Conservation (phyloP, 1,140 invertebrate species). For the Onthophagus taurus region DNA sequence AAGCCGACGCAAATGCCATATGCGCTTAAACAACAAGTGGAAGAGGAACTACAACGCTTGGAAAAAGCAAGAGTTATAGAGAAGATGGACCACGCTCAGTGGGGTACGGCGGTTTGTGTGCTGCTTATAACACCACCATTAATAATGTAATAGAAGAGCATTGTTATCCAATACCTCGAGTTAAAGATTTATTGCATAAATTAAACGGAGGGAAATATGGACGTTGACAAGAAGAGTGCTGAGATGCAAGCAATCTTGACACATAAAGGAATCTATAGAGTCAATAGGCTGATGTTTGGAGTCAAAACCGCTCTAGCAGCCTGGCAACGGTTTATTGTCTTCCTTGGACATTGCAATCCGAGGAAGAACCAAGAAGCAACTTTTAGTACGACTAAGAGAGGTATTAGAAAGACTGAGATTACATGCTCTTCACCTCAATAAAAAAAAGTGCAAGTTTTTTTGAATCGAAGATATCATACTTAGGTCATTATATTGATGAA, state of each 20-base stretch:
- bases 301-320: too few species aligned
- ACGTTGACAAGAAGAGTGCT: slow-evolving; percentile 24
- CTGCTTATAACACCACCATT: slow-evolving; percentile 5
- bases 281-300: too few species aligned
- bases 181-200: slow-evolving; percentile 15
- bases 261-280: too few species aligned
- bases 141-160: slow-evolving; percentile 10
- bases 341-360: too few species aligned
- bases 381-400: too few species aligned
- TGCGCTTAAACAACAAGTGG: slow-evolving; percentile 21
- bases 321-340: too few species aligned
- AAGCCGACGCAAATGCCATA: slow-evolving; percentile 22
- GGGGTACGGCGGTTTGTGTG: slow-evolving; percentile 13
- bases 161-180: slow-evolving; percentile 8
- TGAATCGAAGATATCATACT: too few species aligned
- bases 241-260: slow-evolving; percentile 29
- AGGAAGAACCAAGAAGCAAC: too few species aligned
- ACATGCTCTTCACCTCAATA: too few species aligned
- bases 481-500: too few species aligned
- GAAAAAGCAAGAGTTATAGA: slow-evolving; percentile 6
- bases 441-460: too few species aligned
- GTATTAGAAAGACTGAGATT: too few species aligned
- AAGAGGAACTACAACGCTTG: slow-evolving; percentile 20
- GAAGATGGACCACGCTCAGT: slow-evolving; percentile 10
- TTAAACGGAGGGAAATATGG: slow-evolving; percentile 20